phyloP scores from a whole-genome alignment of 1,140 invertebrate species.

The Anagrus nilaparvatae region DNA sequence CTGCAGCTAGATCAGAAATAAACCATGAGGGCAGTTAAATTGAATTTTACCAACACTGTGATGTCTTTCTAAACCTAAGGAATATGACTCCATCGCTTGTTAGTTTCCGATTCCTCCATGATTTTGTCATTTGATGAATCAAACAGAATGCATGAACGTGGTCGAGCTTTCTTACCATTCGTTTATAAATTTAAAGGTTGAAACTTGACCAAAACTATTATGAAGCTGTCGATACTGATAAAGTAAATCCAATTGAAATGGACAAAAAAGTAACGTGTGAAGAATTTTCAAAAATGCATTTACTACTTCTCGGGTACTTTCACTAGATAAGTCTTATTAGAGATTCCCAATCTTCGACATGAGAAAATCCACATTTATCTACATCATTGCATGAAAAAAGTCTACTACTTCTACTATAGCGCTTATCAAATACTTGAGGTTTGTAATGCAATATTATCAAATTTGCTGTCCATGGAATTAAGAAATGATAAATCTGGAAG shows the following conservation, averaged over 20 bases:
- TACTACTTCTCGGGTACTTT: slow-evolving; percentile 52
- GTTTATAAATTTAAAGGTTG: neutral
- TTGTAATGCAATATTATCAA: slow-evolving; percentile 53
- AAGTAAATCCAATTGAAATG: slow-evolving; percentile 70
- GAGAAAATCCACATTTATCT: slow-evolving; percentile 69
- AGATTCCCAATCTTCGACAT: slow-evolving; percentile 85
- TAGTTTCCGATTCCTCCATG: slow-evolving; percentile 47
- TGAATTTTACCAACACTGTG: slow-evolving; percentile 80
- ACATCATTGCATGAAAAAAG: slow-evolving; percentile 79
- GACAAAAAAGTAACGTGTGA: slow-evolving; percentile 63
- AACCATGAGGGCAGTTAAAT: slow-evolving; percentile 90
- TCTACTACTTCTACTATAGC: slow-evolving; percentile 44
- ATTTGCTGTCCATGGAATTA: slow-evolving; percentile 48
- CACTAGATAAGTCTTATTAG: slow-evolving; percentile 59
- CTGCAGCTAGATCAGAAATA: slow-evolving; percentile 70
- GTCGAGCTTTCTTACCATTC: slow-evolving; percentile 46
- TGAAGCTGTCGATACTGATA: slow-evolving; percentile 70
- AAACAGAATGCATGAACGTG: slow-evolving; percentile 58
- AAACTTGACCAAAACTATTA: slow-evolving; percentile 51
- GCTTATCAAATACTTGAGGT: slow-evolving; percentile 40
- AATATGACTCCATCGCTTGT: slow-evolving; percentile 64
- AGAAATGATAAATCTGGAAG: slow-evolving; percentile 82
- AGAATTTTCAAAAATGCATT: slow-evolving; percentile 64
- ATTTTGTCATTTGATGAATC: slow-evolving; percentile 32
- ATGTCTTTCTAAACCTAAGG: slow-evolving; percentile 66